Evolutionary conservation across 2,888 invertebrate genomes (phyloP).

Genomic region (Amphipoea oculea): DNA sequence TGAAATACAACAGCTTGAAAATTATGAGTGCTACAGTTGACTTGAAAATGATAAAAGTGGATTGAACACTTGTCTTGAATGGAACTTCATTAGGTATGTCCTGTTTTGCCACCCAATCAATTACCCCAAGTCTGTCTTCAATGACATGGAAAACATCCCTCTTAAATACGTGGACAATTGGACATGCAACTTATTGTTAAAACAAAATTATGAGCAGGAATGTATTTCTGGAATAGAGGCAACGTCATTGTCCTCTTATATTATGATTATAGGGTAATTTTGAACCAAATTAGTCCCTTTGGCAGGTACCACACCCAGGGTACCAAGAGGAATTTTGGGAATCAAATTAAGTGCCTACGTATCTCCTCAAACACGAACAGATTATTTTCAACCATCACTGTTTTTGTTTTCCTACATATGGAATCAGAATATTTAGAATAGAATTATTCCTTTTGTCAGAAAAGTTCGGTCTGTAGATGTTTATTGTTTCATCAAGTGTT

Average conservation of each 20-base stretch:
- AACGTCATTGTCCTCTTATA: background rate
- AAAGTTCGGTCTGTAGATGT: background rate
- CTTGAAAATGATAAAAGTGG: background rate
- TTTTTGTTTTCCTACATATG: background rate
- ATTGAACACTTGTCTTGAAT: background rate
- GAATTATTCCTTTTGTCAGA: background rate
- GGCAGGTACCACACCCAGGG: background rate
- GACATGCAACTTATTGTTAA: background rate
- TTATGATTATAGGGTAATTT: conserved; percentile 54
- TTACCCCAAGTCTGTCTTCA: background rate
- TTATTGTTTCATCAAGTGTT: background rate
- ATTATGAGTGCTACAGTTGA: background rate
- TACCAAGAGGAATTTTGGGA: conserved; percentile 34
- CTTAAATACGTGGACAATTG: background rate
- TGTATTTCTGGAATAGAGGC: conserved; percentile 20
- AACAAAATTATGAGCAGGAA: conserved; percentile 2
- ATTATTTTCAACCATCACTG: background rate
- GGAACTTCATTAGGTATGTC: background rate
- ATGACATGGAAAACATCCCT: background rate
- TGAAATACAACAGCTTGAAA: background rate
- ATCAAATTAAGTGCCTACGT: conserved; percentile 26
- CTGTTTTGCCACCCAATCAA: background rate
- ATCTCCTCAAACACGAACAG: conserved; percentile 1
- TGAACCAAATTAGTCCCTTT: conserved; percentile 27
- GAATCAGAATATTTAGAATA: background rate